Evolutionary conservation across 2,113 vertebrate species (phyloP).

Genomic region (Gobius niger): DNA sequence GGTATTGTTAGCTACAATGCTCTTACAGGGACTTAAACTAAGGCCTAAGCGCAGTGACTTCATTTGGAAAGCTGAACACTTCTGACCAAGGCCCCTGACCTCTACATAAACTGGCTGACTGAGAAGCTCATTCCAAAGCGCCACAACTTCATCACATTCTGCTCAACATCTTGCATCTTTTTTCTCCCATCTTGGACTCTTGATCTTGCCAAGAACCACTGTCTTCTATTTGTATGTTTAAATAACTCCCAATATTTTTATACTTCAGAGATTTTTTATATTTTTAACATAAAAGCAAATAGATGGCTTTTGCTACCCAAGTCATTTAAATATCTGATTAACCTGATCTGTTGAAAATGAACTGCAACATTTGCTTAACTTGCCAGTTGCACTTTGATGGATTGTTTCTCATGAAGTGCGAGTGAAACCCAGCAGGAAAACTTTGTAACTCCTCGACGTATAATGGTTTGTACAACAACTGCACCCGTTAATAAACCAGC

Average conservation of each 20-base stretch:
- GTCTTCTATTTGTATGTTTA: constrained; percentile 73
- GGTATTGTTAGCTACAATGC: neutral
- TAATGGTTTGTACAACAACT: constrained; percentile 17
- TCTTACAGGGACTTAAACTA: neutral
- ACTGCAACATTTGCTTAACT: constrained; percentile 16
- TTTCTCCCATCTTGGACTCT: constrained; percentile 35
- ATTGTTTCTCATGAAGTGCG: constrained; percentile 39
- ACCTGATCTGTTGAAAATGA: constrained; percentile 23
- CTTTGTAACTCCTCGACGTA: constrained; percentile 20
- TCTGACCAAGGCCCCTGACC: neutral
- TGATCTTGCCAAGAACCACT: constrained; percentile 53
- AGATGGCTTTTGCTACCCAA: constrained; percentile 52
- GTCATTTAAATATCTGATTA: constrained; percentile 52
- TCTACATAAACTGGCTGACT: constrained; percentile 19
- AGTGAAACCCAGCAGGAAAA: constrained; percentile 50
- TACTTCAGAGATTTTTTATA: constrained; percentile 83
- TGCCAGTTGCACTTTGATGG: constrained; percentile 70
- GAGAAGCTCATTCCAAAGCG: constrained; percentile 53
- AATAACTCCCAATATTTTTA: constrained; percentile 77
- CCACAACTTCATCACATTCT: constrained; percentile 22
- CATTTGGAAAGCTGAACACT: constrained; percentile 25
- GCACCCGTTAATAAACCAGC: constrained; percentile 81
- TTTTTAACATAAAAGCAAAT: constrained; percentile 67
- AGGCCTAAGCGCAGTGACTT: constrained; percentile 22
- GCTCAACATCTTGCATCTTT: constrained; percentile 27